Evolutionary conservation across 53 echinoderm and acorn worm species (phyloP).

Genomic region (Luidia sarsii): DNA sequence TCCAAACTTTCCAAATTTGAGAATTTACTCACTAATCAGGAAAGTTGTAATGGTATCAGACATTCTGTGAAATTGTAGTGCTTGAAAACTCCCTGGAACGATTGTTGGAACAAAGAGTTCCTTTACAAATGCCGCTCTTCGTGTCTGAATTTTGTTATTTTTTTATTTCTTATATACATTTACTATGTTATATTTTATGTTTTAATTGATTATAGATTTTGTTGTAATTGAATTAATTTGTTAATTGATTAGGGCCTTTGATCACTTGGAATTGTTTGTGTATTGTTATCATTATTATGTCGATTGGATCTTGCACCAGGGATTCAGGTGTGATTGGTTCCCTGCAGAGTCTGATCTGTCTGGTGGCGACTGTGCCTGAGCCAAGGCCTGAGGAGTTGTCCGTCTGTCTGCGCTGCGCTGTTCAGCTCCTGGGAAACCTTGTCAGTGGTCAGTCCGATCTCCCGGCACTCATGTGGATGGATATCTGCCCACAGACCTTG

Average conservation of each 20-base stretch:
- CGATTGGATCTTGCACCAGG: conserved; percentile 6
- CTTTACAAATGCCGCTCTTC: no score
- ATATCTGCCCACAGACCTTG: conserved; percentile 53
- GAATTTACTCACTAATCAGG: no score
- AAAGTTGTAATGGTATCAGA: no score
- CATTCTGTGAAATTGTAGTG: no score
- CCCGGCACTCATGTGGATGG: conserved; percentile 50
- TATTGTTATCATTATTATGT: background rate
- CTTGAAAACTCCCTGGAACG: no score
- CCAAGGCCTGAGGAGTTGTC: conserved; percentile 25
- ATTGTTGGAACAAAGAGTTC: no score
- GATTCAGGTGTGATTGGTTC: conserved; percentile 6
- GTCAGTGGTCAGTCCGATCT: conserved; percentile 46
- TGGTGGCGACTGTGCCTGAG: background rate
- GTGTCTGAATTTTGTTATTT: background rate
- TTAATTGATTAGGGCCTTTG: background rate
- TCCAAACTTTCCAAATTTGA: no score
- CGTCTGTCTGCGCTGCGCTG: conserved; percentile 57
- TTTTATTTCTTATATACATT: background rate
- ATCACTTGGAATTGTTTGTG: background rate
- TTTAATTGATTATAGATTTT: background rate
- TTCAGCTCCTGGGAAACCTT: conserved; percentile 69
- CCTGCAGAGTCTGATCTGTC: conserved; percentile 22
- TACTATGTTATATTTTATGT: background rate
- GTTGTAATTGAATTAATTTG: background rate